Evolutionary conservation across 2,888 invertebrate genomes (phyloP).

Genomic region (Rhodophaea formosa): DNA sequence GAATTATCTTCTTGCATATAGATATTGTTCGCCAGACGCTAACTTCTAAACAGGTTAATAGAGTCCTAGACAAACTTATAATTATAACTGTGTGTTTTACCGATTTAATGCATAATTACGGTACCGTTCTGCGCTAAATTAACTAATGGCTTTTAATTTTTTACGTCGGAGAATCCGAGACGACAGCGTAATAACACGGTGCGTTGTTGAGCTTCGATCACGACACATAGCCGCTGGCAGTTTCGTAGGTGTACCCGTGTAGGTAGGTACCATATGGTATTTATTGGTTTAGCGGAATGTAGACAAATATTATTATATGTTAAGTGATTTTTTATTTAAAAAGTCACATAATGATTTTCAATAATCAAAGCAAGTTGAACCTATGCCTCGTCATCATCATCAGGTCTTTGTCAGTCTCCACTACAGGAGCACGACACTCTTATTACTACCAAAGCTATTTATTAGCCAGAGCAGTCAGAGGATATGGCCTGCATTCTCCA

Average conservation of each 20-base stretch:
- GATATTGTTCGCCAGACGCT: background rate
- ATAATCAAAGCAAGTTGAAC: too few species aligned
- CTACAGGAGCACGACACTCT: too few species aligned
- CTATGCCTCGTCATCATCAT: too few species aligned
- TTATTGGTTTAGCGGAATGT: slow-evolving; percentile 6
- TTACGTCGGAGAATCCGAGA: slow-evolving; percentile 32
- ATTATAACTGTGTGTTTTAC: slow-evolving; percentile 16
- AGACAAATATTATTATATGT: too few species aligned
- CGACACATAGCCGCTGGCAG: slow-evolving; percentile 11
- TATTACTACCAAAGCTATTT: too few species aligned
- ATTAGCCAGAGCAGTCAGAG: too few species aligned
- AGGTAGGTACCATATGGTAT: background rate
- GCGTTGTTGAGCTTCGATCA: slow-evolving; percentile 18
- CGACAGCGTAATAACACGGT: slow-evolving; percentile 36
- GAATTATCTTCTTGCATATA: too few species aligned
- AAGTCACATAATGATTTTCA: too few species aligned
- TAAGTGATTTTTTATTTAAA: too few species aligned
- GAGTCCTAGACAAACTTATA: background rate
- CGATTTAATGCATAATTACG: slow-evolving; percentile 16
- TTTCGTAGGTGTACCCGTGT: background rate
- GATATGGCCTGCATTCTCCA: too few species aligned
- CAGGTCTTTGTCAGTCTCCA: too few species aligned
- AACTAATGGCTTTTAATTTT: slow-evolving; percentile 35
- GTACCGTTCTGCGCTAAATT: slow-evolving; percentile 14
- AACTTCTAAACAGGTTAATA: background rate